A percentile compares a stretch with the other conserved stretches of the same genome.
phyloP scores from a whole-genome alignment of 2,113 vertebrate genomes.

The Corapipo altera region DNA sequence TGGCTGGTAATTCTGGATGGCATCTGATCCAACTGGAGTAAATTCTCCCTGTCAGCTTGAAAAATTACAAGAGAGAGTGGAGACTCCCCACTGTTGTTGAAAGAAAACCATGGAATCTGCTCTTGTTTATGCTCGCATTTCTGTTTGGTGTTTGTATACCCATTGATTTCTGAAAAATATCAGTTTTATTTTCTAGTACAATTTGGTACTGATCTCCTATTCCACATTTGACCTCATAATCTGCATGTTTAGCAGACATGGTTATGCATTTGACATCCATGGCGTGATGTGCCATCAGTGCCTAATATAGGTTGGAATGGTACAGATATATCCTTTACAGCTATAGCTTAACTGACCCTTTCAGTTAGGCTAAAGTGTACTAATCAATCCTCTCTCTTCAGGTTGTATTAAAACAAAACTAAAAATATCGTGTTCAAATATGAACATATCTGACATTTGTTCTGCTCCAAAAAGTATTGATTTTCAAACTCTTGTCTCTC shows the following conservation, averaged over 20 bases:
- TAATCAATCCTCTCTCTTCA: neutral
- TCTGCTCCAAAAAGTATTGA: neutral
- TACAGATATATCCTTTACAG: neutral
- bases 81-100: neutral
- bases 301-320: neutral
- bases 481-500: neutral
- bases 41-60: constrained; percentile 10
- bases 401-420: neutral
- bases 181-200: neutral
- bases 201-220: neutral
- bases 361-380: neutral
- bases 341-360: neutral
- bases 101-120: neutral
- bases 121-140: neutral
- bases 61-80: neutral
- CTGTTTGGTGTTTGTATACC: neutral
- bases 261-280: neutral
- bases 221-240: neutral
- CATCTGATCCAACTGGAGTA: neutral
- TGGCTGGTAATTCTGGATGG: neutral
- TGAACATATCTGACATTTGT: neutral
- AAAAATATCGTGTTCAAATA: neutral
- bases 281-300: fast-evolving
- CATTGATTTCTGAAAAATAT: neutral
- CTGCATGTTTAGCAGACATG: neutral